Conservation (phyloP, 30 jellyfish, hydroid and myxozoan species). For the Clytia hemisphaerica region DNA sequence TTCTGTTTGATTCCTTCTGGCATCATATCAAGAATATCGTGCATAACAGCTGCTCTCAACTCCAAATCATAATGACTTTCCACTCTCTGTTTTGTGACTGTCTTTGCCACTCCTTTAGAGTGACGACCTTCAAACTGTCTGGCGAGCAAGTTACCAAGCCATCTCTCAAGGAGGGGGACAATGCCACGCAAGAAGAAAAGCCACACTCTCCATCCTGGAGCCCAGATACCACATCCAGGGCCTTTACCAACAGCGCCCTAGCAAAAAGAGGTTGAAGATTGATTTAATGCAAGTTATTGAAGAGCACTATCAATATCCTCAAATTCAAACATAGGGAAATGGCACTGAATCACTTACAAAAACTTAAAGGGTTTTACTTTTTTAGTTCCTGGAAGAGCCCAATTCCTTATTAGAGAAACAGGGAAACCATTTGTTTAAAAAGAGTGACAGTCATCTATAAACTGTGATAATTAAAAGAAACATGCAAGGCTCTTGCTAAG, state of each 20-base stretch:
- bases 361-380: neutral
- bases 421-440: neutral
- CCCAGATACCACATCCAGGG: constrained; percentile 99
- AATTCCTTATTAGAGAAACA: neutral
- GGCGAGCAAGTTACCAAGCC: constrained; percentile 97
- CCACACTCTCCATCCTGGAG: constrained; percentile 99
- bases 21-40: constrained; percentile 98
- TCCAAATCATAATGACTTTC: constrained; percentile 98
- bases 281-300: too few relatives aligned
- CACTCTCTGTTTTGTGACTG: constrained; percentile 96
- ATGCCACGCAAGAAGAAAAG: constrained; percentile 92
- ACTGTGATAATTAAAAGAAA: too few relatives aligned
- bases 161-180: constrained; percentile 93
- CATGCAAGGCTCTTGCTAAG: too few relatives aligned
- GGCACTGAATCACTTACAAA: too few relatives aligned
- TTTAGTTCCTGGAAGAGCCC: neutral
- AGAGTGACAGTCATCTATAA: too few relatives aligned
- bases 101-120: constrained; percentile 98
- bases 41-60: constrained; percentile 99
- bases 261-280: neutral
- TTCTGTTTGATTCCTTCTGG: constrained; percentile 99
- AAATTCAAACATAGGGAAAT: too few relatives aligned
- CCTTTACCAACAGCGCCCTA: constrained; percentile 99
- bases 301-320: too few relatives aligned
- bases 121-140: constrained; percentile 99